These are phyloP conservation scores for Lytechinus variegatus DNA, from an alignment of 35 echinoderm and acorn worm genomes.

Conservation along the genomic window DNA sequence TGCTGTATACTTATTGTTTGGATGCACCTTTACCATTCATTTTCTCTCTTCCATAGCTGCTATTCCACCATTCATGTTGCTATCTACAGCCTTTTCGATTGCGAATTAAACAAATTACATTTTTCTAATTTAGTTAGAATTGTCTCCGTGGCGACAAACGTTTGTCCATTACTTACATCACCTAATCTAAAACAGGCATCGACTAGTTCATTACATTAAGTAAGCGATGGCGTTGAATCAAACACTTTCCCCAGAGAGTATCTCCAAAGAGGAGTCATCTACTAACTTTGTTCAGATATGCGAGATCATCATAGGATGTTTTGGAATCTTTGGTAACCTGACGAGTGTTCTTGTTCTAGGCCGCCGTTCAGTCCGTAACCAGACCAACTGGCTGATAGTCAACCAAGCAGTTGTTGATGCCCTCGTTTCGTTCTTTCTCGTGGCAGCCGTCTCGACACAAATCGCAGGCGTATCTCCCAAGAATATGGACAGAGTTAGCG, in stretches of 20 bases:
- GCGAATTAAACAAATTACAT: background rate
- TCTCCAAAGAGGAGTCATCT: background rate
- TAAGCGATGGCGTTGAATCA: background rate
- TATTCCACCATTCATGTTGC: background rate
- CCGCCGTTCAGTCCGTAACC: background rate
- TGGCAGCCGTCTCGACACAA: background rate
- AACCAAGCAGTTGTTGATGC: constrained; percentile 55
- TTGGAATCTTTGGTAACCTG: constrained; percentile 59
- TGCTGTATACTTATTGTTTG: background rate
- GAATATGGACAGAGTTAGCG: background rate
- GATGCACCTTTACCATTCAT: background rate
- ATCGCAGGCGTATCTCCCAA: background rate
- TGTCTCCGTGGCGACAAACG: background rate
- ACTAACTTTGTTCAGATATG: background rate
- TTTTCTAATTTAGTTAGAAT: background rate
- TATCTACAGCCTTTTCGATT: background rate
- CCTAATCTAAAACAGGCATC: background rate
- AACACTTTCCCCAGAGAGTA: background rate
- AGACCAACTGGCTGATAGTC: constrained; percentile 52
- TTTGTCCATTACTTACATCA: background rate
- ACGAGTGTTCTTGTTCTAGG: constrained; percentile 23
- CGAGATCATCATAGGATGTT: constrained; percentile 23
- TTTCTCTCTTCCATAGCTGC: background rate
- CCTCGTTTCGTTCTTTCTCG: constrained; percentile 33
- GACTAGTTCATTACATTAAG: background rate